Percentiles rank a stretch among this genome's conserved stretches.
Evolutionary conservation across 2,797 vertebrate genomes (phyloP).

Genomic region (Hozukius guyotensis): DNA sequence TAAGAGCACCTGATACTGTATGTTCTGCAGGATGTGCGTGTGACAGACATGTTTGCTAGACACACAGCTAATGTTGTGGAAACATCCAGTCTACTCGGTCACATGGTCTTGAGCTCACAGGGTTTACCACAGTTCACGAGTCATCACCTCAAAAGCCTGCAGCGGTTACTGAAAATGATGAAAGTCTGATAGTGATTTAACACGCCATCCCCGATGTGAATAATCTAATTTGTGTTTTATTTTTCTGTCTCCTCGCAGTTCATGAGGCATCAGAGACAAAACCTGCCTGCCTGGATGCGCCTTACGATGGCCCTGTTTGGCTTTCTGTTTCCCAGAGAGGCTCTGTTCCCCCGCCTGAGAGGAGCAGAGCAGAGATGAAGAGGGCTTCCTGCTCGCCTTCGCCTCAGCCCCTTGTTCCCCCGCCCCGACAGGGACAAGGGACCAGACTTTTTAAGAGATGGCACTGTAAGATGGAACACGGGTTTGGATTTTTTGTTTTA

Average conservation of each 20-base stretch:
- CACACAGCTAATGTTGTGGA: constrained; percentile 67
- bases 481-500: constrained; percentile 76
- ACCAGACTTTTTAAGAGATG: constrained; percentile 73
- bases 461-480: constrained; percentile 84
- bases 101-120: constrained; percentile 23
- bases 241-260: constrained; percentile 64
- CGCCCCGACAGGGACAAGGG: constrained; percentile 40
- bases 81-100: constrained; percentile 45
- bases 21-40: constrained; percentile 17
- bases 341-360: constrained; percentile 61
- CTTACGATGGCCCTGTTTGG: constrained; percentile 77
- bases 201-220: background rate
- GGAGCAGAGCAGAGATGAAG: constrained; percentile 77
- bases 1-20: background rate
- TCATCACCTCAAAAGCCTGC: constrained; percentile 18
- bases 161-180: background rate
- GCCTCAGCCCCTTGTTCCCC: constrained; percentile 39
- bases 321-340: constrained; percentile 80
- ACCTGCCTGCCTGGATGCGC: constrained; percentile 80
- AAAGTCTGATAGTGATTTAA: background rate
- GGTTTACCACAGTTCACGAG: constrained; percentile 56
- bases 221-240: background rate
- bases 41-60: constrained; percentile 61
- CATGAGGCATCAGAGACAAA: constrained; percentile 76
- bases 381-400: constrained; percentile 33